Conservation (phyloP, 2,888 invertebrate genomes). For the Pammene fasciana region DNA sequence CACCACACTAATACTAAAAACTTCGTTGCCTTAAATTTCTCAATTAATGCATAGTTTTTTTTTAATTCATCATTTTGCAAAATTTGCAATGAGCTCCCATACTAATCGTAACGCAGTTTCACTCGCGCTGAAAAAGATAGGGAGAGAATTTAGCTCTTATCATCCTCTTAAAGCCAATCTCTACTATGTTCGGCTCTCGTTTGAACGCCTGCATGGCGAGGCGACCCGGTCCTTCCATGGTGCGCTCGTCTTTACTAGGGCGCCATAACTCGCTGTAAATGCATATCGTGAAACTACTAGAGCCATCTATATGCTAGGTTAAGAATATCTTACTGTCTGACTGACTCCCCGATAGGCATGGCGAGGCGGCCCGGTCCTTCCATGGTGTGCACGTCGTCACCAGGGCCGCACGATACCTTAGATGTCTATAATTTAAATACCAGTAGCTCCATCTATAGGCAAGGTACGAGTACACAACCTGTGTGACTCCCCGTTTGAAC, state of each 20-base stretch:
- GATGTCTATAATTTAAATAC: too few relatives aligned
- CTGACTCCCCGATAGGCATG: constrained; percentile 82
- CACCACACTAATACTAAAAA: too few relatives aligned
- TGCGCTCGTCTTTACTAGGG: constrained; percentile 94
- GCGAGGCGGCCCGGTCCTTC: constrained; percentile 94
- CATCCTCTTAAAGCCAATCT: constrained; percentile 63
- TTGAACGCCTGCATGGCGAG: constrained; percentile 89
- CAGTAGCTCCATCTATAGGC: too few relatives aligned
- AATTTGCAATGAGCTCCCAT: too few relatives aligned
- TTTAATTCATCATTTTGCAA: too few relatives aligned
- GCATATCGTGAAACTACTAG: constrained; percentile 3
- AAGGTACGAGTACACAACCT: constrained; percentile 64
- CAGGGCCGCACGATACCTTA: too few relatives aligned
- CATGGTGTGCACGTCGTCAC: constrained; percentile 82
- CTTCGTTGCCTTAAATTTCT: too few relatives aligned
- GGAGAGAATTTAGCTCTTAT: too few relatives aligned
- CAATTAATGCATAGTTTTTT: too few relatives aligned
- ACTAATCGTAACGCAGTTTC: too few relatives aligned
- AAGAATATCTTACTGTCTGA: too few relatives aligned
- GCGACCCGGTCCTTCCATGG: constrained; percentile 93
- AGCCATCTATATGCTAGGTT: constrained; percentile 13
- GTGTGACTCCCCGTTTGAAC: constrained; percentile 87
- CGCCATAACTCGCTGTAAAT: constrained; percentile 94
- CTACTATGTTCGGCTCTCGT: constrained; percentile 84
- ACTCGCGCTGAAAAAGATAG: too few relatives aligned